These are phyloP conservation scores for Sander vitreus DNA, from an alignment of 2,113 vertebrate genomes.

Conservation along the genomic window DNA sequence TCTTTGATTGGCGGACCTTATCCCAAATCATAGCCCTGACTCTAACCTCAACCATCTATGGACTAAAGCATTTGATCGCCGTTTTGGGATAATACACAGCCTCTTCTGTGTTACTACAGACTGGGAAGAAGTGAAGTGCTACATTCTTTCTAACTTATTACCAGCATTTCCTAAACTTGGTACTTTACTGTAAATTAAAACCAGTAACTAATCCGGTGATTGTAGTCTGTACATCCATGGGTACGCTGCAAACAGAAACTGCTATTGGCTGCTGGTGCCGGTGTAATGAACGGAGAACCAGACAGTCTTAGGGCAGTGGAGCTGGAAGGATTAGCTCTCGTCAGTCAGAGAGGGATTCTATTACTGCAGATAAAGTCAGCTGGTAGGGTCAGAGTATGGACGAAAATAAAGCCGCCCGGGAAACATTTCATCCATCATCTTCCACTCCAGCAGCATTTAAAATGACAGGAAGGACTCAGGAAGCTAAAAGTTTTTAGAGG, in stretches of 20 bases:
- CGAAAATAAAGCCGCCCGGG: background rate
- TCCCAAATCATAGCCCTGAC: background rate
- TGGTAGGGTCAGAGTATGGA: background rate
- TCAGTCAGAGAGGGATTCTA: conserved; percentile 22
- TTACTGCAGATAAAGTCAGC: conserved; percentile 44
- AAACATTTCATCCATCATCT: conserved; percentile 20
- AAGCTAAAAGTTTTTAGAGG: background rate
- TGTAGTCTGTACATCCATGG: background rate
- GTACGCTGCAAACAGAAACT: background rate
- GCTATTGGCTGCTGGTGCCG: background rate
- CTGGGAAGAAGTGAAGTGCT: background rate
- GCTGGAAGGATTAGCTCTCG: conserved; percentile 18
- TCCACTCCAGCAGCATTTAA: background rate
- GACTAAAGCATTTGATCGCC: background rate
- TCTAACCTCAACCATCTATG: background rate
- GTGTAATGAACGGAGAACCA: background rate
- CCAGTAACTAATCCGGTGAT: background rate
- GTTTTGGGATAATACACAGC: background rate
- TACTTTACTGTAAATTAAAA: background rate
- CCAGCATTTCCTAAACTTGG: background rate
- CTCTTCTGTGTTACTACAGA: background rate
- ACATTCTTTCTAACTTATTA: background rate
- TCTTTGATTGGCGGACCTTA: background rate
- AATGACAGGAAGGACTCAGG: background rate
- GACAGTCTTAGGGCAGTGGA: conserved; percentile 15